Base-by-base conservation (phyloP, 2,113 vertebrate species). In the Isurus oxyrinchus region DNA sequence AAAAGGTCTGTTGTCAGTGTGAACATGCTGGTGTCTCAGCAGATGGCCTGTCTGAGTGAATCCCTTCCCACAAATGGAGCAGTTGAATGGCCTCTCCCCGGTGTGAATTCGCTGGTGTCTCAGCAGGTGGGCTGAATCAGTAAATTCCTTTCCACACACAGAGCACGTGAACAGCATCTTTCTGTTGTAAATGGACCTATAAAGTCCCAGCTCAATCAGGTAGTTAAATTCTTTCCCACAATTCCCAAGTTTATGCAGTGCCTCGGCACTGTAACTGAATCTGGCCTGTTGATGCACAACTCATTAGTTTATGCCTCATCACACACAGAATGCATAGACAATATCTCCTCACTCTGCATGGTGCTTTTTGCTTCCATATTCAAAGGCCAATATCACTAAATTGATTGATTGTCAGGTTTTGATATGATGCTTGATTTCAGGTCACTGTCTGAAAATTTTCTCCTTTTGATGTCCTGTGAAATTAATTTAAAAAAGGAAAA, bases 41-140 rank as follows among this genome's bases (percentile, higher is more conserved):
- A 84, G 79, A 40, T 84, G n/a, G n/a, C n/a, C 40, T 84, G 79
- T 44, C 13, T 84, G 79, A 59, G 87, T 90, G 53, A 90, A 90
- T 55, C 87, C 87, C 27, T 90, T 90, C 53, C 53, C 53, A 90
- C 87, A 90, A 13, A 59, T 13, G 8, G 87, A 90, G 27, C 87
- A 90, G 55, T 8, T 90, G 87, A 57, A 90, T 59, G 87, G 87
- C 27, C 87, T 90, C 11, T 90, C 87, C 53, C 53, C 87, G 5
- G 87, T 90, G 87, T 90, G 87, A 59, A 90, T 10, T 59, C 87
- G 87, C 2, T 90, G 87, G 55, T 90, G 87, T 57, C 53, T 90
- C 87, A 90, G 53, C 53, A 90, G 87, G 35, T 40, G n/a, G 79
- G 79, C 40, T 40, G 79, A 84, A 84, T 84, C 79, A 19, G 35